A percentile compares a stretch with the other conserved stretches of the same genome.
phyloP scores from a whole-genome alignment of 2,113 vertebrate genomes.

The Psettodes erumei region DNA sequence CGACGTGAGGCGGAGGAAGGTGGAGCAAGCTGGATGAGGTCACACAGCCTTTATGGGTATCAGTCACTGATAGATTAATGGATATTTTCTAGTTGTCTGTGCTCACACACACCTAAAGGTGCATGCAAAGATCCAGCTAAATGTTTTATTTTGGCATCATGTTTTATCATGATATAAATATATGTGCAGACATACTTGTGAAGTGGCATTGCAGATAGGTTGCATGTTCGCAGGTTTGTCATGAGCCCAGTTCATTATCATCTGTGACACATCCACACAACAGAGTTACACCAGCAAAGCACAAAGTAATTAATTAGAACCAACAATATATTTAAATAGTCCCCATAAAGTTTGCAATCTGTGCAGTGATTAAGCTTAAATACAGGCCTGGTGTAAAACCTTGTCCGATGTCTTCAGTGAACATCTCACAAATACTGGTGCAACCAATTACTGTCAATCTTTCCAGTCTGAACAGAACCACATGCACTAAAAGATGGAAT shows the following conservation, averaged over 20 bases:
- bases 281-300: neutral
- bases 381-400: neutral
- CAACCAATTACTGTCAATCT: neutral
- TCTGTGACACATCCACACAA: neutral
- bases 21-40: slow-evolving; percentile 8
- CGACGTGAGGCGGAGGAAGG: neutral
- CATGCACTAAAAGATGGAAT: too few species aligned
- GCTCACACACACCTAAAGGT: neutral
- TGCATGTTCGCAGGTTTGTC: neutral
- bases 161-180: too few species aligned
- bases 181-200: too few species aligned
- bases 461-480: neutral
- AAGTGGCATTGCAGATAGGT: neutral
- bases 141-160: too few species aligned
- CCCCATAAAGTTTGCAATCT: neutral
- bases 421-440: neutral
- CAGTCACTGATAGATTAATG: neutral
- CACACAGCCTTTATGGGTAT: neutral
- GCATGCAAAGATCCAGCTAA: too few species aligned
- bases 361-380: neutral
- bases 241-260: neutral
- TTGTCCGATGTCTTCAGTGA: too few species aligned
- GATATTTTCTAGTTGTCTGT: neutral
- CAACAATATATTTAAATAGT: neutral
- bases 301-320: neutral